Evolutionary conservation across 2,888 invertebrate genomes (phyloP).

Genomic region (Muschampia plurimacula): DNA sequence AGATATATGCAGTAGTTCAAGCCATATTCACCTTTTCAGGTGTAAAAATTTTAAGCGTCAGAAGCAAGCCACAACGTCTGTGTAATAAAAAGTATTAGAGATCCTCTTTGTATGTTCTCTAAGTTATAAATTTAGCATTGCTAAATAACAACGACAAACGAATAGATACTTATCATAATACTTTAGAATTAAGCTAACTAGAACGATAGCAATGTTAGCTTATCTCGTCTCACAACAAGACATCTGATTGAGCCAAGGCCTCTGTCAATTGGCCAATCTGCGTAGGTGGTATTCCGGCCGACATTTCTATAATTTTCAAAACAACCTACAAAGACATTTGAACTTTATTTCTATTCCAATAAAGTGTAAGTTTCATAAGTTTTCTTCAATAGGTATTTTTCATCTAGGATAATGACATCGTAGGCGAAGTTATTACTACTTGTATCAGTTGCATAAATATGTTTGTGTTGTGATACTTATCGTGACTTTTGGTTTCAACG

Average conservation of each 20-base stretch:
- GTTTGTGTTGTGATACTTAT: background rate
- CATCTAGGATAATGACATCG: constrained; percentile 19
- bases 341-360: background rate
- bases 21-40: too few species aligned
- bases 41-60: too few species aligned
- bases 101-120: too few species aligned
- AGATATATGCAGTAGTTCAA: too few species aligned
- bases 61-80: too few species aligned
- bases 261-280: constrained; percentile 32
- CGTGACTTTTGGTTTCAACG: constrained; percentile 6
- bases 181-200: background rate
- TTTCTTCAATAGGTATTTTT: constrained; percentile 10
- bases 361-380: constrained; percentile 8
- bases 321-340: constrained; percentile 1
- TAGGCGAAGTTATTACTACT: constrained; percentile 26
- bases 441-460: constrained; percentile 12
- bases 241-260: constrained; percentile 32
- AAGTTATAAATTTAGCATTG: too few species aligned
- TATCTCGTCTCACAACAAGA: constrained; percentile 27
- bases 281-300: constrained; percentile 9
- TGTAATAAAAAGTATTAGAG: too few species aligned
- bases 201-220: constrained; percentile 8
- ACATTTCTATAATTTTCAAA: constrained; percentile 20
- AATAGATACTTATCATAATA: background rate
- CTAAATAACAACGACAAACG: background rate